phyloP scores from a whole-genome alignment of 2,113 vertebrate genomes.

The Bujurquina vittata region DNA sequence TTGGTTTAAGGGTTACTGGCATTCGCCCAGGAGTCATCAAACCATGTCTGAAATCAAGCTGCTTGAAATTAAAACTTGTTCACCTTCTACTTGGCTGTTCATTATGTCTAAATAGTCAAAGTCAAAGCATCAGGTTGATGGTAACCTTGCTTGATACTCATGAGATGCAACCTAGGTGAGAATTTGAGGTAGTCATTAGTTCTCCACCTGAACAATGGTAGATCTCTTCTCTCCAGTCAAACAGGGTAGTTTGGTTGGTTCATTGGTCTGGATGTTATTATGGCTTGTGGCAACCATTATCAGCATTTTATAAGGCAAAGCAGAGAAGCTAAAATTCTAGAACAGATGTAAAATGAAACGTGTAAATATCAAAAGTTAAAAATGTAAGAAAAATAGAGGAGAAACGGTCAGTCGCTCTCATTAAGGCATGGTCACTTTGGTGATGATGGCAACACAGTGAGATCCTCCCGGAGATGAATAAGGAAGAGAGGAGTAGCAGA shows the following conservation, averaged over 20 bases:
- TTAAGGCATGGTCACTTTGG: constrained; percentile 76
- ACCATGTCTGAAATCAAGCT: constrained; percentile 52
- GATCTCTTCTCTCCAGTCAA: constrained; percentile 78
- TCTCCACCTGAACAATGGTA: constrained; percentile 71
- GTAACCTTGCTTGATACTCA: constrained; percentile 44
- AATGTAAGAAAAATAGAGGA: constrained; percentile 67
- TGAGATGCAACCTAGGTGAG: constrained; percentile 75
- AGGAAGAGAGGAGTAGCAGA: constrained; percentile 48
- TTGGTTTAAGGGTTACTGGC: constrained; percentile 56
- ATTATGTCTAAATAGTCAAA: constrained; percentile 43
- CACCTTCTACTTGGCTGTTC: constrained; percentile 45
- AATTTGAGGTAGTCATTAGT: constrained; percentile 78
- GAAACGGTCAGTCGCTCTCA: constrained; percentile 57
- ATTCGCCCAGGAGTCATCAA: constrained; percentile 46
- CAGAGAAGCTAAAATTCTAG: constrained; percentile 70
- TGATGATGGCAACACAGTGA: constrained; percentile 64
- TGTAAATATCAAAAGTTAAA: constrained; percentile 76
- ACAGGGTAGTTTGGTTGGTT: constrained; percentile 61
- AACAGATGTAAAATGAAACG: constrained; percentile 64
- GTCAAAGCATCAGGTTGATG: constrained; percentile 32
- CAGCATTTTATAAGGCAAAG: constrained; percentile 70
- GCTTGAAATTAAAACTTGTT: constrained; percentile 62
- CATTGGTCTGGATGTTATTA: constrained; percentile 62
- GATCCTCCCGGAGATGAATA: constrained; percentile 66
- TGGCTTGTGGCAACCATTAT: constrained; percentile 70